These are phyloP conservation scores for Theristicus caerulescens DNA, from an alignment of 2,113 vertebrate species.

Conservation along the genomic window DNA sequence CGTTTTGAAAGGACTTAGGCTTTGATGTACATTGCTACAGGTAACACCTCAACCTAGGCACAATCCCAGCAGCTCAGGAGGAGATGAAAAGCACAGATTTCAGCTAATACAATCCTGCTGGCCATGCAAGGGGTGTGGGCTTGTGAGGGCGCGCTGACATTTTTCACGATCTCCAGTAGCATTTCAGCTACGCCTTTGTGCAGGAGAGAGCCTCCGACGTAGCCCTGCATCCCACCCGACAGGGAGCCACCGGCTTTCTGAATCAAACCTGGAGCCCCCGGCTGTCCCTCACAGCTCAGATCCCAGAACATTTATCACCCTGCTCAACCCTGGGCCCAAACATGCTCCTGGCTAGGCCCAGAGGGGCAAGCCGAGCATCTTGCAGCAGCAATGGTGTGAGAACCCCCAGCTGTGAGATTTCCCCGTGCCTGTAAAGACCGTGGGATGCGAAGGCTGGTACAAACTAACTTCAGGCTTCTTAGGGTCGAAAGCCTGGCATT, in stretches of 20 bases:
- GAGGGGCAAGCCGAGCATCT: not conserved
- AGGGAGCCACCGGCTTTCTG: not conserved
- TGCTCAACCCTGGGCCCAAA: not conserved
- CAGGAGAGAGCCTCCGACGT: not conserved
- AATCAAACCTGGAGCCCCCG: not conserved
- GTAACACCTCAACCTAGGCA: rapidly evolving
- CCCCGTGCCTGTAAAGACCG: not conserved
- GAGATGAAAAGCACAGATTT: not conserved
- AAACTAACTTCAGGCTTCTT: not conserved
- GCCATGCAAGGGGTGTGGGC: no score
- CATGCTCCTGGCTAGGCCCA: not conserved
- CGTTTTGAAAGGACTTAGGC: not conserved
- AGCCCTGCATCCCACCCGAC: not conserved
- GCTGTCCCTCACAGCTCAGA: not conserved
- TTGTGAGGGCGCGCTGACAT: not conserved
- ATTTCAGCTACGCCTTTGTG: not conserved
- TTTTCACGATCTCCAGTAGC: not conserved
- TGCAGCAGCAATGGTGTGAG: not conserved
- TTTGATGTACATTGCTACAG: not conserved
- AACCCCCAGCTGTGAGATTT: not conserved
- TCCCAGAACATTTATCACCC: not conserved
- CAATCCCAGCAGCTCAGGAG: not conserved
- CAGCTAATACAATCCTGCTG: not conserved
- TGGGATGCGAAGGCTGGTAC: not conserved
- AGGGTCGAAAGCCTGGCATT: not conserved